Base-by-base conservation (phyloP, 2,888 invertebrate genomes). In the Andricus curvator region DNA sequence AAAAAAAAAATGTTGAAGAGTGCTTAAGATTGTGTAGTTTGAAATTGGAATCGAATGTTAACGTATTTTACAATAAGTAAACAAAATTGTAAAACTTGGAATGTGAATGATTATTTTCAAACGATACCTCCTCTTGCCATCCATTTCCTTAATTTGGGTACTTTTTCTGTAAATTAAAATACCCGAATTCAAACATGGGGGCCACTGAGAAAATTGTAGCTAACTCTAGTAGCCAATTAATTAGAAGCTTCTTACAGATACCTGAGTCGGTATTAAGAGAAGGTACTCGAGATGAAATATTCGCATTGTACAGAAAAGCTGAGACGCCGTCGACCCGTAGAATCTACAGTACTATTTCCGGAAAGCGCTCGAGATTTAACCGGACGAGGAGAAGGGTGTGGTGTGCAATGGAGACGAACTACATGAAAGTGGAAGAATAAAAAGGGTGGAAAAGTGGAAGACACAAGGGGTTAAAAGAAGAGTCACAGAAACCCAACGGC, bases 141-240 rank as follows among this genome's bases (percentile, higher is more conserved):
- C 20, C 70, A 51, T 51, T 70, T 20, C 33, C 20, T 51, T 51
- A 70, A 70, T 51, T 56, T 33, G 51, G n/a, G 44, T 4, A 33
- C 13, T 56, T 56, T 25, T 20, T 20, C 51, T 70, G 20, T 33
- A 51, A 25, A 29, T 29, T 70, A 11, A 56, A 51, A 70, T 70
- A 29, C 51, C 13, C 8, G 29, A 51, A 51, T 70, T 70, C 51
- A 51, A 56, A 56, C 51, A n/a, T 33, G 51, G n/a, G 70, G 9
- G 56, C 29, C n/a, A 74, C 56, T 74, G 13, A 37, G 33, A 74
- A 74, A 56, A 74, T 74, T 74, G 9, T 74, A 56, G 33, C 51
- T 56, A 74, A 74, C 56, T 74, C 20, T 56, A 74, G 56, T 56
- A 33, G n/a, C 37, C 74, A 74, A 74, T 74, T 74, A 56, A 74